Percentiles rank a stretch among this genome's conserved stretches.
phyloP scores from a whole-genome alignment of 2,797 vertebrate genomes.

The Lacerta viridis region DNA sequence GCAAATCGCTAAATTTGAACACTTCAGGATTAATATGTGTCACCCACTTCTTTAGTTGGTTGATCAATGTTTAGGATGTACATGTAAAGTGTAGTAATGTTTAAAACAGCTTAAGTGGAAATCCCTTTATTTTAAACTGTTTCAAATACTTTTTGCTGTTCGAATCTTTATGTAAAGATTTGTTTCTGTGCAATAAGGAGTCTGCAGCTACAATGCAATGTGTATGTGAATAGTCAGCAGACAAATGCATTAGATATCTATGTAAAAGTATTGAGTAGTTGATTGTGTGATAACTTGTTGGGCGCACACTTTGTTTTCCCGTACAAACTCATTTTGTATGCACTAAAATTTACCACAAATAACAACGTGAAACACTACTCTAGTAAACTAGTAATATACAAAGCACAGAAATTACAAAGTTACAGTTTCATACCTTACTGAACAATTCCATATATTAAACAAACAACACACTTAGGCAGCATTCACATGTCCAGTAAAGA shows the following conservation, averaged over 20 bases:
- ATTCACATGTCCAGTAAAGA: not conserved
- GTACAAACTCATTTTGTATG: slow-evolving; percentile 3
- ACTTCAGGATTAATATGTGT: not conserved
- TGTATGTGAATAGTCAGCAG: not conserved
- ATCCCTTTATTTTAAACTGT: not conserved
- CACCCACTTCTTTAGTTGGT: not conserved
- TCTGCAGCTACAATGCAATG: not conserved
- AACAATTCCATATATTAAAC: not conserved
- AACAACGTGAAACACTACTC: not conserved
- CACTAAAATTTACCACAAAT: not conserved
- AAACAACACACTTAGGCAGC: not conserved
- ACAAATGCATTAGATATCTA: not conserved
- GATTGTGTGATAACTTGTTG: not conserved
- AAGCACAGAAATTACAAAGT: not conserved
- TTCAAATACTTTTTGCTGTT: not conserved
- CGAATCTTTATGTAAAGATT: not conserved
- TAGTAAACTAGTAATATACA: not conserved
- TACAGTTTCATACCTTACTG: not conserved
- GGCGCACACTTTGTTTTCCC: not conserved
- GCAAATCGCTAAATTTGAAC: not conserved
- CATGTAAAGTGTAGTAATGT: not conserved
- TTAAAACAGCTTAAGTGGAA: not conserved
- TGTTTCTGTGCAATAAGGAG: not conserved
- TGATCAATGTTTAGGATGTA: not conserved
- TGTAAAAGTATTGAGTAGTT: not conserved